Evolutionary conservation across 2,888 invertebrate species (phyloP).

Genomic region (Drosophila nr. fundita): DNA sequence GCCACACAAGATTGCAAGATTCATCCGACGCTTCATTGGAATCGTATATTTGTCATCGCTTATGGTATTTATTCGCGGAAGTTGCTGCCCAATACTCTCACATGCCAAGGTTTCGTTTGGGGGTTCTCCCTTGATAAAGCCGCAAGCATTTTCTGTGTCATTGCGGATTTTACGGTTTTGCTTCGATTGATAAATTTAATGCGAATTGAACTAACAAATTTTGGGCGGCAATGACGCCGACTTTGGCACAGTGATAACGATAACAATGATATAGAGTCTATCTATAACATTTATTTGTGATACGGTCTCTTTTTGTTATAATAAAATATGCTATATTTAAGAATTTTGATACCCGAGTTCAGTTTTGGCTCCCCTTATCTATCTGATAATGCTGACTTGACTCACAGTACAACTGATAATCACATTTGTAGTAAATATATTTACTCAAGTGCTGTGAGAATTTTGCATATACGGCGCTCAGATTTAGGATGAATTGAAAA

Average conservation of each 20-base stretch:
- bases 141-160: conserved; percentile 32
- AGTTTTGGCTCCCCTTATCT: conserved; percentile 14
- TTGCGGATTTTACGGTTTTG: neutral
- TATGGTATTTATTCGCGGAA: conserved; percentile 41
- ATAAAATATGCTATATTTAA: neutral
- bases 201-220: neutral
- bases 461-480: conserved; percentile 12
- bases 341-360: conserved; percentile 55
- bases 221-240: conserved; percentile 11
- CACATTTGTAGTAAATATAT: conserved; percentile 2
- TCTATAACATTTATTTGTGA: neutral
- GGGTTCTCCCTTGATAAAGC: conserved; percentile 48
- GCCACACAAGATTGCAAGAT: conserved; percentile 38
- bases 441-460: conserved; percentile 3
- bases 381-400: conserved; percentile 5
- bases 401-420: conserved; percentile 8
- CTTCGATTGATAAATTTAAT: conserved; percentile 31
- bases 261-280: neutral
- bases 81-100: conserved; percentile 10
- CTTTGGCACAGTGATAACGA: conserved; percentile 9
- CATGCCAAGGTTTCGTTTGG: conserved; percentile 18
- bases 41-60: conserved; percentile 64
- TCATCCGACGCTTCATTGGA: conserved; percentile 67
- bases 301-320: neutral
- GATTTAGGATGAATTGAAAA: conserved; percentile 19